Evolutionary conservation across 2,888 invertebrate genomes (phyloP).

Genomic region (Schizaphis graminum): DNA sequence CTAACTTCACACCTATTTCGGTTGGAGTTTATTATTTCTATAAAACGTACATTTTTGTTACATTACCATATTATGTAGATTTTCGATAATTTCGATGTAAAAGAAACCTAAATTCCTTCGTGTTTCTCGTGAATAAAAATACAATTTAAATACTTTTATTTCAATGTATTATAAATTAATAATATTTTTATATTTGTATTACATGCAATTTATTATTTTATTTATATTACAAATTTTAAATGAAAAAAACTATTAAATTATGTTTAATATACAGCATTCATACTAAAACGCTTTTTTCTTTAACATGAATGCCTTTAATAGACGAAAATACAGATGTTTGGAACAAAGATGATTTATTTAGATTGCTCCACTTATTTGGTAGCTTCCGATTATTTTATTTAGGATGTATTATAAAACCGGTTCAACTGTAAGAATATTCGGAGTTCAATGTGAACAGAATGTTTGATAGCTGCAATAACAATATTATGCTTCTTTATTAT

Average conservation of each 20-base stretch:
- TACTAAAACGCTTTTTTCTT: background rate
- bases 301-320: background rate
- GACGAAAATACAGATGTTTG: slow-evolving; percentile 17
- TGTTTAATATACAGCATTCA: background rate
- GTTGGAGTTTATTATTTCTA: background rate
- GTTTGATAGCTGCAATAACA: slow-evolving; percentile 37
- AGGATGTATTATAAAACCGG: slow-evolving; percentile 3
- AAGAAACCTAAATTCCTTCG: background rate
- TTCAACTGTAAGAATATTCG: slow-evolving; percentile 29
- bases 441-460: slow-evolving; percentile 13
- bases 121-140: background rate
- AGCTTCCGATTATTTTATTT: slow-evolving; percentile 45
- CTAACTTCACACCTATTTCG: background rate
- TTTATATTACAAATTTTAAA: background rate
- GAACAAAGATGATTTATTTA: slow-evolving; percentile 36
- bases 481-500: slow-evolving; percentile 42
- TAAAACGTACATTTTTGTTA: background rate
- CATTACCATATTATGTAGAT: background rate
- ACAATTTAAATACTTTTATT: too few relatives aligned
- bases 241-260: background rate
- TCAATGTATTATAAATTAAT: background rate
- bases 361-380: slow-evolving; percentile 54
- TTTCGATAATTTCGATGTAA: background rate
- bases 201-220: background rate
- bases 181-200: background rate